Conservation (phyloP, 2,797 vertebrate species). For the Spondyliosoma cantharus region DNA sequence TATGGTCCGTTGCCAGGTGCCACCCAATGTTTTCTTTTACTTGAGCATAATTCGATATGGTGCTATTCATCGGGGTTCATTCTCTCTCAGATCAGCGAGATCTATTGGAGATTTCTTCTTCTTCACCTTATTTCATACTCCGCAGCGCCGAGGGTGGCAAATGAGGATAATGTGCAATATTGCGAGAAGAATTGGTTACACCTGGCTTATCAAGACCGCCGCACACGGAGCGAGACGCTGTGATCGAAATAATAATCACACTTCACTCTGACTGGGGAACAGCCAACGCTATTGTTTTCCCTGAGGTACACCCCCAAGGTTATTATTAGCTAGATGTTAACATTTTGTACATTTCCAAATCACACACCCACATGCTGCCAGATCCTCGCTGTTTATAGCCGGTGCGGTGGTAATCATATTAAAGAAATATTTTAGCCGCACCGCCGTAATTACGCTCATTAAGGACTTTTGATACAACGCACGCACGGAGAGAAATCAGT, state of each 20-base stretch:
- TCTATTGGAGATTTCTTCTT: slow-evolving; percentile 51
- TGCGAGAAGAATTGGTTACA: slow-evolving; percentile 67
- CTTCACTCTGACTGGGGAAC: slow-evolving; percentile 42
- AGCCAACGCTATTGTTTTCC: slow-evolving; percentile 43
- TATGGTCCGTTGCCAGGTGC: slow-evolving; percentile 68
- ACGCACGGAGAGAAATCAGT: slow-evolving; percentile 51
- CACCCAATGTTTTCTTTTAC: slow-evolving; percentile 72
- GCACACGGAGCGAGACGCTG: slow-evolving; percentile 39
- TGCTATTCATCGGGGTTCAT: slow-evolving; percentile 62
- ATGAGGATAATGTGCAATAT: slow-evolving; percentile 64
- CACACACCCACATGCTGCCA: slow-evolving; percentile 25
- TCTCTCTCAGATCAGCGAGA: slow-evolving; percentile 63
- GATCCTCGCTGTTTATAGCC: slow-evolving; percentile 43
- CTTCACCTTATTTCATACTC: slow-evolving; percentile 64
- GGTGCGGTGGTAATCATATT: slow-evolving; percentile 51
- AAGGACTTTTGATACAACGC: slow-evolving; percentile 68
- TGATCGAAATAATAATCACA: slow-evolving; percentile 66
- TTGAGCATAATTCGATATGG: slow-evolving; percentile 60
- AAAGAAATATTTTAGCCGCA: slow-evolving; percentile 60
- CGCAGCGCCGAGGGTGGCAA: slow-evolving; percentile 25
- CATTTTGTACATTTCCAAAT: slow-evolving; percentile 46
- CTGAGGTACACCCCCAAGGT: slow-evolving; percentile 11
- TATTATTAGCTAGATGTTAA: slow-evolving; percentile 41
- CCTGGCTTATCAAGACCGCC: slow-evolving; percentile 53
- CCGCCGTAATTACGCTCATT: slow-evolving; percentile 69